phyloP scores from a whole-genome alignment of 2,113 vertebrate genomes.

The Indri indri region DNA sequence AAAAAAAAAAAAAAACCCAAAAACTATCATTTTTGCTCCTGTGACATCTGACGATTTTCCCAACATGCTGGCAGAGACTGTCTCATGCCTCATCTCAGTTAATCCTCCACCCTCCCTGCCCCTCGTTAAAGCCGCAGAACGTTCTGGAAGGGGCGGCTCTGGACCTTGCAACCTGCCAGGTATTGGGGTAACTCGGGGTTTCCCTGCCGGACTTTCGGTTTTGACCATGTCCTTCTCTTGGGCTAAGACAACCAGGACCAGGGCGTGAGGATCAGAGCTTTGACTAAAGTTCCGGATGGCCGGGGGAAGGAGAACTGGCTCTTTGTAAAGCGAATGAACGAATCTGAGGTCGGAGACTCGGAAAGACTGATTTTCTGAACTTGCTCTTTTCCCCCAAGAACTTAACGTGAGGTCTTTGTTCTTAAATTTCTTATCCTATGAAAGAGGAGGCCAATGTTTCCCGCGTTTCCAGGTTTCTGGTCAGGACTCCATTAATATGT shows the following conservation, averaged over 20 bases:
- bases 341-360: rapidly evolving
- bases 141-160: neutral
- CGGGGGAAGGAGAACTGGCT: rapidly evolving
- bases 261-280: rapidly evolving
- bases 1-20: too few species aligned
- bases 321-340: rapidly evolving
- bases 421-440: neutral
- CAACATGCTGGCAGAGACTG: neutral
- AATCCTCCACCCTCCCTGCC: rapidly evolving
- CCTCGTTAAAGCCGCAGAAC: rapidly evolving
- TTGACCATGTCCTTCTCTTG: neutral
- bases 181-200: too few species aligned
- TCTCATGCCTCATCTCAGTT: neutral
- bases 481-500: neutral
- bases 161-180: rapidly evolving
- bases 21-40: neutral
- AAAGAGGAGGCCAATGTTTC: neutral
- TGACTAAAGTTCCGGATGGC: rapidly evolving
- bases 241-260: neutral
- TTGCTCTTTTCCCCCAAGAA: neutral
- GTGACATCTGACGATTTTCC: neutral
- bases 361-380: neutral
- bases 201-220: neutral
- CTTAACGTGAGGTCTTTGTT: rapidly evolving
- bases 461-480: neutral